Evolutionary conservation across 1,140 invertebrate genomes (phyloP).

Genomic region (Danaus melanippus): DNA sequence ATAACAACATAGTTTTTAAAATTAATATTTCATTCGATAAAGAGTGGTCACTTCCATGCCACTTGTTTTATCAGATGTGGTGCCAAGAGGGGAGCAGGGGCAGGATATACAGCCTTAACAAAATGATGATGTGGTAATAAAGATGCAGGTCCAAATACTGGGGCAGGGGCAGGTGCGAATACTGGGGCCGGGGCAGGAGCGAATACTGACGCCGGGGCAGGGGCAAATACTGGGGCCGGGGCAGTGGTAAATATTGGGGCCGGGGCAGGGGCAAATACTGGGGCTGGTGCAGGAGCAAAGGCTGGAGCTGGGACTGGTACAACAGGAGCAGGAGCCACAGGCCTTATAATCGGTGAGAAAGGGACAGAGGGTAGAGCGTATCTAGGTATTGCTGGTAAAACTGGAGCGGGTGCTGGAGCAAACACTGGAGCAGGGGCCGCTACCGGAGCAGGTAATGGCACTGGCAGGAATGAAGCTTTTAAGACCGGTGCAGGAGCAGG

Average conservation of each 20-base stretch:
- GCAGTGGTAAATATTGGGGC: slow-evolving; percentile 26
- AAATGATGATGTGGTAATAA: slow-evolving; percentile 28
- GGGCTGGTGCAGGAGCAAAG: slow-evolving; percentile 15
- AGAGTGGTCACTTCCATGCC: slow-evolving; percentile 47
- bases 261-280: slow-evolving; percentile 19
- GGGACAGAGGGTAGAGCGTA: slow-evolving; percentile 24
- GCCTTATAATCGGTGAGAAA: slow-evolving; percentile 19
- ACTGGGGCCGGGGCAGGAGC: slow-evolving; percentile 27
- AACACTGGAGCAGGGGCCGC: slow-evolving; percentile 22
- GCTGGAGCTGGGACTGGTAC: slow-evolving; percentile 15
- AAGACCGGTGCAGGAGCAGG: slow-evolving; percentile 18
- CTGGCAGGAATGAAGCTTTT: slow-evolving; percentile 6
- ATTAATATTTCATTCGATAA: too few relatives aligned
- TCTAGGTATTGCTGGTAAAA: slow-evolving; percentile 20
- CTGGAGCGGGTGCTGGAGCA: slow-evolving; percentile 26
- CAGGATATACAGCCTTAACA: slow-evolving; percentile 17
- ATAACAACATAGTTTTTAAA: too few relatives aligned
- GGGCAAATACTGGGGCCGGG: slow-evolving; percentile 28
- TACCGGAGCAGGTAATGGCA: slow-evolving; percentile 22
- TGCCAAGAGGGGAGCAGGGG: slow-evolving; percentile 30
- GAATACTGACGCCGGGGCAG: slow-evolving; percentile 30
- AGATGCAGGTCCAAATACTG: slow-evolving; percentile 28
- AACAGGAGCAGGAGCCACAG: slow-evolving; percentile 18
- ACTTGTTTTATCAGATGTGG: slow-evolving; percentile 42
- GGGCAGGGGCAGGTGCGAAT: slow-evolving; percentile 30